A percentile compares a stretch with the other conserved stretches of the same genome.
phyloP scores from a whole-genome alignment of 2,888 invertebrate species.

The Agrotis segetum region DNA sequence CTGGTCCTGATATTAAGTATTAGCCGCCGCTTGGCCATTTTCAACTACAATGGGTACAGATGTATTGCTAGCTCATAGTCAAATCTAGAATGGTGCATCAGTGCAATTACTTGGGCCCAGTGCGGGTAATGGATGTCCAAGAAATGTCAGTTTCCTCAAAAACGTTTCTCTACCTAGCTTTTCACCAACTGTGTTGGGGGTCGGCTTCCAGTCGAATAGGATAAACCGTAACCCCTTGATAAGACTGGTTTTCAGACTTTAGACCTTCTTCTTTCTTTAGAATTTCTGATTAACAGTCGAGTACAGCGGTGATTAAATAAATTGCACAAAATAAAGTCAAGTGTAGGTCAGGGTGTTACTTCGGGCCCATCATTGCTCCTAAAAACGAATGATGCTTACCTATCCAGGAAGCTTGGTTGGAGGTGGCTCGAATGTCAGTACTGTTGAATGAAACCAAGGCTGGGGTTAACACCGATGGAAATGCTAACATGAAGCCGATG shows the following conservation, averaged over 20 bases:
- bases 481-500: slow-evolving; percentile 68
- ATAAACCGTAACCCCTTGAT: too few species aligned
- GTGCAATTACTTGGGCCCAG: too few species aligned
- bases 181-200: too few species aligned
- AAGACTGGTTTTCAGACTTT: too few species aligned
- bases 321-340: too few species aligned
- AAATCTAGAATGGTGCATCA: neutral
- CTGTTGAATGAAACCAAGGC: slow-evolving; percentile 66
- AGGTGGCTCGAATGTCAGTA: slow-evolving; percentile 69
- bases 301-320: too few species aligned
- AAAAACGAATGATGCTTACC: slow-evolving; percentile 61
- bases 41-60: neutral
- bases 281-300: too few species aligned
- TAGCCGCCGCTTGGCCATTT: neutral
- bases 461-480: slow-evolving; percentile 71
- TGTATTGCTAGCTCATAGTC: neutral
- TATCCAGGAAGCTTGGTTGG: slow-evolving; percentile 74
- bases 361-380: neutral
- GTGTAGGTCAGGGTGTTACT: neutral
- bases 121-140: too few species aligned
- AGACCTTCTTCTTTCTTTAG: too few species aligned
- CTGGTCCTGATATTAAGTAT: neutral
- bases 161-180: too few species aligned
- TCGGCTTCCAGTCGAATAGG: too few species aligned
- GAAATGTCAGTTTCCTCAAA: too few species aligned